Evolutionary conservation across 2,113 vertebrate species (phyloP).

Genomic region (Cebidichthys violaceus): DNA sequence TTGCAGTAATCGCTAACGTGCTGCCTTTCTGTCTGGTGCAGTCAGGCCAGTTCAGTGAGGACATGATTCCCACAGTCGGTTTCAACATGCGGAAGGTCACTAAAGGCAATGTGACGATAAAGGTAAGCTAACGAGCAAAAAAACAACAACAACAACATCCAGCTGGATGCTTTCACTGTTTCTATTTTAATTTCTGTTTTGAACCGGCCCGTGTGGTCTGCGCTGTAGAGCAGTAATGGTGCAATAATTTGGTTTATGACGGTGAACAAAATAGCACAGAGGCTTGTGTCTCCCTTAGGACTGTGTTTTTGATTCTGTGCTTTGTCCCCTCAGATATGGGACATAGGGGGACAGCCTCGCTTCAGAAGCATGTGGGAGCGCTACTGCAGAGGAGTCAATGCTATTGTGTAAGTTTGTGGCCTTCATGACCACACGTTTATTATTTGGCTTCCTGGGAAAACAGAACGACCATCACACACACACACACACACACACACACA

Average conservation of each 20-base stretch:
- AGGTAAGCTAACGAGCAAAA: conserved; percentile 68
- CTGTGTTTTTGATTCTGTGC: neutral
- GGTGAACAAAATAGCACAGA: neutral
- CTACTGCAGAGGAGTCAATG: conserved; percentile 98
- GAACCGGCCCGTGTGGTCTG: neutral
- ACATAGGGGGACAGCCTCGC: conserved; percentile 98
- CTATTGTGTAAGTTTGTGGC: conserved; percentile 92
- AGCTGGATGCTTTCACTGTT: neutral
- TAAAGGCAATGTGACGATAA: conserved; percentile 87
- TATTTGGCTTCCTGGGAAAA: neutral
- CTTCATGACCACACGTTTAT: neutral
- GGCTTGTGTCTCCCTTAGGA: neutral
- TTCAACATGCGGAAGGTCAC: conserved; percentile 92
- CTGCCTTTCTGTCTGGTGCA: conserved; percentile 54
- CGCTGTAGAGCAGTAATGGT: neutral
- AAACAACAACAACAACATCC: neutral
- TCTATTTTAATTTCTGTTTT: neutral
- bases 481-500: no score
- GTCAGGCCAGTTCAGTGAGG: conserved; percentile 91
- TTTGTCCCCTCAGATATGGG: conserved; percentile 90
- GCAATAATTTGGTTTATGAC: neutral
- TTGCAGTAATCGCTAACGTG: neutral
- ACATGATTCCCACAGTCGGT: conserved; percentile 92
- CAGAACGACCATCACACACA: neutral
- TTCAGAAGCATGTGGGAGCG: conserved; percentile 99